A percentile compares a stretch with the other conserved stretches of the same genome.
phyloP scores from a whole-genome alignment of 2,113 vertebrate genomes.

The Salminus brasiliensis region DNA sequence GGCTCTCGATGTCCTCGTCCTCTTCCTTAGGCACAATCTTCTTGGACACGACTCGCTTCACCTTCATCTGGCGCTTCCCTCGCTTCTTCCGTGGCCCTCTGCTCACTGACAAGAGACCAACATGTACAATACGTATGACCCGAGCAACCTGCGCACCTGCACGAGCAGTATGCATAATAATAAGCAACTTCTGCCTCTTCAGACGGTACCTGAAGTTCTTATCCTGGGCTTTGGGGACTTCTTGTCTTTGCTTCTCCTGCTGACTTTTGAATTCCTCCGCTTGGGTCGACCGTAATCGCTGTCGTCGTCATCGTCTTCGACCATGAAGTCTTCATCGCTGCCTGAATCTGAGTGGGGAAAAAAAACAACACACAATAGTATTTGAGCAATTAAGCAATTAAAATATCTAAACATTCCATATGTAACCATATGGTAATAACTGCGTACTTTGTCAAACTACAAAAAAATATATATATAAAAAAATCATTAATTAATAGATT shows the following conservation, averaged over 20 bases:
- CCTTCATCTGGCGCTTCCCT: slow-evolving; percentile 91
- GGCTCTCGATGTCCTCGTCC: slow-evolving; percentile 83
- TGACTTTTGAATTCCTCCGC: slow-evolving; percentile 94
- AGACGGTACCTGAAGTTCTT: slow-evolving; percentile 93
- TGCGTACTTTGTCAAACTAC: too few species aligned
- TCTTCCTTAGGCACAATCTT: slow-evolving; percentile 95
- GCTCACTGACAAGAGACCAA: slow-evolving; percentile 77
- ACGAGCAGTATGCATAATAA: too few species aligned
- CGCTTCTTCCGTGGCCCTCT: slow-evolving; percentile 96
- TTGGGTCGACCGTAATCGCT: slow-evolving; percentile 97
- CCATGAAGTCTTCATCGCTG: slow-evolving; percentile 96
- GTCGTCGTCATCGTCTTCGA: slow-evolving; percentile 94
- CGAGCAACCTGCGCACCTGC: neutral
- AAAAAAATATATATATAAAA: too few species aligned
- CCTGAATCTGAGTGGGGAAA: slow-evolving; percentile 83
- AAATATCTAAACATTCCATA: too few species aligned
- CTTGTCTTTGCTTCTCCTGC: slow-evolving; percentile 92
- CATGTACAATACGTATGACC: neutral
- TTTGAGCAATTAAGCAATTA: too few species aligned
- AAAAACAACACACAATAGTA: neutral
- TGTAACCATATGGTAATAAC: too few species aligned
- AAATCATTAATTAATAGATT: too few species aligned
- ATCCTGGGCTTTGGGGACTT: slow-evolving; percentile 95
- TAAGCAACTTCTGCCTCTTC: too few species aligned
- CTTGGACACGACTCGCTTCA: slow-evolving; percentile 83